A percentile compares a stretch with the other conserved stretches of the same genome.
phyloP scores from a whole-genome alignment of 2,888 invertebrate species.

The Cantharis rustica region DNA sequence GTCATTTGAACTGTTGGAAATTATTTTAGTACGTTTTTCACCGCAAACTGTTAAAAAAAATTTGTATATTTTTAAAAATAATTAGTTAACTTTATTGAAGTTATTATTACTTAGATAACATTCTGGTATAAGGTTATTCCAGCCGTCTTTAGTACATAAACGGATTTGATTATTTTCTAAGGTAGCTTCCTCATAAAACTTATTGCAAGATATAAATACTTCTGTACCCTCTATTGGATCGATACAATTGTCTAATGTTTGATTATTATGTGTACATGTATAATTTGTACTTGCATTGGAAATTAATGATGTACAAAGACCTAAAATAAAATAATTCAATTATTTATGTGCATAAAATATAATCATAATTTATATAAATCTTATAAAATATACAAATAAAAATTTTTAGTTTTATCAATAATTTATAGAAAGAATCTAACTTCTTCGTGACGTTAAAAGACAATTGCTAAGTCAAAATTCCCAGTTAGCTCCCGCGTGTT shows the following conservation, averaged over 20 bases:
- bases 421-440: too few relatives aligned
- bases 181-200: not conserved
- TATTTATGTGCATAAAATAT: too few relatives aligned
- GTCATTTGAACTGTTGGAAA: too few relatives aligned
- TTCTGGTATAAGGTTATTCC: not conserved
- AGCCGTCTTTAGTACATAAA: not conserved
- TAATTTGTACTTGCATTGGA: not conserved
- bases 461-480: too few relatives aligned
- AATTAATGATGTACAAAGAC: too few relatives aligned
- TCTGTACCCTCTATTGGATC: not conserved
- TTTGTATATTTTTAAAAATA: too few relatives aligned
- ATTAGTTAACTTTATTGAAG: not conserved
- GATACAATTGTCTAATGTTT: not conserved
- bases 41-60: not conserved
- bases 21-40: not conserved
- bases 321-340: too few relatives aligned
- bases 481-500: too few relatives aligned
- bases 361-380: too few relatives aligned
- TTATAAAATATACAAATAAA: too few relatives aligned
- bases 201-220: not conserved
- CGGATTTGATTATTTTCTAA: not conserved
- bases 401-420: too few relatives aligned
- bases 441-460: too few relatives aligned
- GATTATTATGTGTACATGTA: not conserved
- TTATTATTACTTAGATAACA: not conserved